Evolutionary conservation across 2,113 vertebrate species (phyloP), one percentile per base, ranked within the genome.

Genomic region (Ophthalmolycus amberensis): DNA sequence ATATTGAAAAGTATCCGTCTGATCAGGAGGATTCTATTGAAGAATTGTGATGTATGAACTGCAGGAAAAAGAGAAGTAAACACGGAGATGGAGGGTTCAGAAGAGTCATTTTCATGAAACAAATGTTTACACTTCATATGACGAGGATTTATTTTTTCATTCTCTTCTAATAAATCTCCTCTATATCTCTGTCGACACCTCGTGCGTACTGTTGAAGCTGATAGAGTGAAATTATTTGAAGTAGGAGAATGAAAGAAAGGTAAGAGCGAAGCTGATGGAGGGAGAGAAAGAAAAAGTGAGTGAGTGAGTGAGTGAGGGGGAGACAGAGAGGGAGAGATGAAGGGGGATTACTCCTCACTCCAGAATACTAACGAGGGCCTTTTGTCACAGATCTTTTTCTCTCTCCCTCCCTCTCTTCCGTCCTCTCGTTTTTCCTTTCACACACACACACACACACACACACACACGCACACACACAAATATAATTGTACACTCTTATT

Each of bases 331-430:
- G 20, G 62, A 37, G 77, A 75, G 80, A 69, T 29, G 82, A 82
- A 81, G 90, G 80, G 70, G 76, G 84, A 91, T 91, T 91, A 91
- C 81, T 85, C 77, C 56, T 90, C 83, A 78, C 80, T 85, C 77
- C 78, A 76, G 92, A 93, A 93, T 93, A 93, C 90, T 93, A 94
- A 93, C 82, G 88, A 93, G 88, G 87, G 74, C 78, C 89, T 86
- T 91, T 93, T 93, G 91, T 92, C 87, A 88, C 80, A 82, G 74
- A 89, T 89, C 89, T 87, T 79, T 90, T 67, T 84, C 77, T 90
- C 72, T 82, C 71, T 85, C 73, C 59, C 56, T 80, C 44, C 69
- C 75, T 76, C 80, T 79, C 72, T 85, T 78, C 73, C 68, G 32
- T 65, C 82, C 89, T 70, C 71, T 84, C 52, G 5, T 56, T 83